Conservation (phyloP, 2,888 invertebrate species). For the Tupiocoris notatus region DNA sequence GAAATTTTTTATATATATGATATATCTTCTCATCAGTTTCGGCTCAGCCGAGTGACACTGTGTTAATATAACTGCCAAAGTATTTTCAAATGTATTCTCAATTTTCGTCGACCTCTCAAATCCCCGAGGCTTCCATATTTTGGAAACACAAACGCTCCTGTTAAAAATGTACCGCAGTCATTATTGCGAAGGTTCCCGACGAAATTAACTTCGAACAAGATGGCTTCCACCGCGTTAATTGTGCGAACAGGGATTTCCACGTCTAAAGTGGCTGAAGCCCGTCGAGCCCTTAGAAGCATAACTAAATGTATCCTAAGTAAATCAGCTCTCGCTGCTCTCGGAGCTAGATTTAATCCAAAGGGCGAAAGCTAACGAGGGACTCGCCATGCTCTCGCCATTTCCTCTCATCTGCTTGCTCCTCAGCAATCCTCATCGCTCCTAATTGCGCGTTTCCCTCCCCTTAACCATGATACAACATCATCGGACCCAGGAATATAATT, state of each 20-base stretch:
- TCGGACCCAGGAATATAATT: constrained; percentile 1
- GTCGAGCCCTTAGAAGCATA: constrained; percentile 9
- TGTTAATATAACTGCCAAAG: too few relatives aligned
- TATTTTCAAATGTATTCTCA: too few relatives aligned
- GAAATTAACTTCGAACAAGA: neutral
- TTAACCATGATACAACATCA: constrained; percentile 20
- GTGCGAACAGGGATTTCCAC: neutral
- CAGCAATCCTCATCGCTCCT: constrained; percentile 8
- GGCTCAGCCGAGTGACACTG: too few relatives aligned
- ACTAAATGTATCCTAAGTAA: constrained; percentile 35
- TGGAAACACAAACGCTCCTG: too few relatives aligned
- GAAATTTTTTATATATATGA: too few relatives aligned
- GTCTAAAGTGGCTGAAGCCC: neutral
- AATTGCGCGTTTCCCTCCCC: neutral
- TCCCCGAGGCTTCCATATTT: too few relatives aligned
- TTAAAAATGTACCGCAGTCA: too few relatives aligned
- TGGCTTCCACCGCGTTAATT: neutral
- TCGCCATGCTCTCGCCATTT: neutral
- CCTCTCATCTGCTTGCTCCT: neutral
- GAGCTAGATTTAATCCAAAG: constrained; percentile 33
- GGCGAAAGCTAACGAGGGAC: constrained; percentile 24
- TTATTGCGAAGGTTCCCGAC: too few relatives aligned
- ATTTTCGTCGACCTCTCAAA: too few relatives aligned
- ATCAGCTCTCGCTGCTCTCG: constrained; percentile 12
- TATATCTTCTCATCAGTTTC: too few relatives aligned